These are phyloP conservation scores for Nerophis lumbriciformis DNA, from an alignment of 2,113 vertebrate genomes.

Conservation along the genomic window DNA sequence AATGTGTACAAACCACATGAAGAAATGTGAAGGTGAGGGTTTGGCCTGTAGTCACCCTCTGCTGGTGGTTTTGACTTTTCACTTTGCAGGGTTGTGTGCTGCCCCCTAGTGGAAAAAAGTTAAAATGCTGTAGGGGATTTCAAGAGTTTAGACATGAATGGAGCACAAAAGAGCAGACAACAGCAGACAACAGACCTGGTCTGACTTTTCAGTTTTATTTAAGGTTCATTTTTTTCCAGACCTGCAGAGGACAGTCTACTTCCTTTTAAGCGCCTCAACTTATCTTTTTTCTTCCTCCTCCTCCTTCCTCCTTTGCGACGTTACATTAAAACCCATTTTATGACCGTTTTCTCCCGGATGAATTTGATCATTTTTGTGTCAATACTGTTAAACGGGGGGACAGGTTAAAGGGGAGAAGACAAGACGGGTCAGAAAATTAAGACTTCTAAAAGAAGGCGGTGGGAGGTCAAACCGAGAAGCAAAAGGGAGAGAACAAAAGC, in stretches of 20 bases:
- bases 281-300: slow-evolving; percentile 44
- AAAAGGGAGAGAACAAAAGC: slow-evolving; percentile 40
- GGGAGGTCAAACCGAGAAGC: slow-evolving; percentile 36
- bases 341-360: slow-evolving; percentile 70
- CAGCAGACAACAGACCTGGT: slow-evolving; percentile 65
- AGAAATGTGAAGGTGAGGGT: not conserved
- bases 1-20: too few relatives aligned
- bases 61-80: not conserved
- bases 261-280: slow-evolving; percentile 78
- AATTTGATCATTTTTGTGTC: slow-evolving; percentile 81
- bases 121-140: not conserved
- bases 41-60: not conserved
- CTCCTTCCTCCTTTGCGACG: slow-evolving; percentile 56
- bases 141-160: slow-evolving; percentile 10
- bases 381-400: slow-evolving; percentile 86
- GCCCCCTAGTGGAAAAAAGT: slow-evolving; percentile 48
- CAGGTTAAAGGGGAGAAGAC: slow-evolving; percentile 63
- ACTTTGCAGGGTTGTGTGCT: not conserved
- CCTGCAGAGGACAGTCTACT: slow-evolving; percentile 98
- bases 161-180: slow-evolving; percentile 7
- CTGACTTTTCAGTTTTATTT: slow-evolving; percentile 98
- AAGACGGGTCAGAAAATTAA: slow-evolving; percentile 77
- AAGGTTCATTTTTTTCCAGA: slow-evolving; percentile 91
- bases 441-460: slow-evolving; percentile 63
- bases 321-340: slow-evolving; percentile 70